Conservation (phyloP, 2,113 vertebrate genomes). For the Peromyscus leucopus region DNA sequence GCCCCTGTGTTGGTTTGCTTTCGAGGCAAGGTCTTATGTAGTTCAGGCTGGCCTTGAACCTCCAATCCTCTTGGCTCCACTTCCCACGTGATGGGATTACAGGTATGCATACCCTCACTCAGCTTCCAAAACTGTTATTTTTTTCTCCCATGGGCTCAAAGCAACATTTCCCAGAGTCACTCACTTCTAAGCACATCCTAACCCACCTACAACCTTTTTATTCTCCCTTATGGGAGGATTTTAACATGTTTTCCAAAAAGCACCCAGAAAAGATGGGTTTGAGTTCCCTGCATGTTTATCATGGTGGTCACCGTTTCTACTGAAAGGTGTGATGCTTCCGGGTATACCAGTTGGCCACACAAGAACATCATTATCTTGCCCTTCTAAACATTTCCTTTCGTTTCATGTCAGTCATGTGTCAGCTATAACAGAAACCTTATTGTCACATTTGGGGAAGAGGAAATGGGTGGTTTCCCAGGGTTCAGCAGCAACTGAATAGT, state of each 20-base stretch:
- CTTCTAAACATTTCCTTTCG: constrained; percentile 53
- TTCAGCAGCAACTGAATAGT: not conserved
- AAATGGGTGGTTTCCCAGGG: not conserved
- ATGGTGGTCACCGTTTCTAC: not conserved
- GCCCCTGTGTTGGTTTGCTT: not conserved
- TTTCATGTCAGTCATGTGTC: constrained; percentile 50
- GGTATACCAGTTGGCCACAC: not conserved
- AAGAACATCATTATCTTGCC: not conserved
- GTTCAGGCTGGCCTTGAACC: not conserved
- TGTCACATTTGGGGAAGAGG: not conserved
- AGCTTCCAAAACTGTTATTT: not conserved
- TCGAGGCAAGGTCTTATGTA: not conserved
- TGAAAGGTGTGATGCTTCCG: constrained; percentile 18
- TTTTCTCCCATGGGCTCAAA: not conserved
- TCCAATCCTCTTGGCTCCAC: not conserved
- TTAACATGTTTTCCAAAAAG: constrained; percentile 38
- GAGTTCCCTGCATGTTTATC: not conserved
- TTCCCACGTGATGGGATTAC: not conserved
- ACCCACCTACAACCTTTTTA: not conserved
- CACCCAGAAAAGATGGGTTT: constrained; percentile 6
- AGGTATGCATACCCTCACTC: not conserved
- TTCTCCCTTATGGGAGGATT: not conserved
- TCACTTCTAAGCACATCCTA: not conserved
- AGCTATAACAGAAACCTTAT: constrained; percentile 32
- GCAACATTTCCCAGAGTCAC: constrained; percentile 7